A percentile compares a stretch with the other conserved stretches of the same genome.
Evolutionary conservation across 2,113 vertebrate genomes (phyloP).

Genomic region (Gnathonemus echidnorhynchus): DNA sequence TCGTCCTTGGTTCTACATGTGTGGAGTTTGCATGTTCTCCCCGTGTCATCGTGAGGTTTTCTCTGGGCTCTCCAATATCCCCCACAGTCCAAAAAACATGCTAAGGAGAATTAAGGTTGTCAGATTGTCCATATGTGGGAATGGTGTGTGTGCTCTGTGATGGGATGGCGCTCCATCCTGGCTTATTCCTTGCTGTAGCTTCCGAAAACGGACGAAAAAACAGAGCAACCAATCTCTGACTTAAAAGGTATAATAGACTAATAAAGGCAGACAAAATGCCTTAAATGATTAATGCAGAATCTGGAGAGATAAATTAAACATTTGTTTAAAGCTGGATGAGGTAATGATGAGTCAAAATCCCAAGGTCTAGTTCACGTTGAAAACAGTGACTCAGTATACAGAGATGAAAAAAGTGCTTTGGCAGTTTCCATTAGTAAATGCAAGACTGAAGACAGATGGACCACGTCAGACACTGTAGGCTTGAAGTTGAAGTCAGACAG

Average conservation of each 20-base stretch:
- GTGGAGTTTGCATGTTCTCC: background rate
- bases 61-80: background rate
- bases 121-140: background rate
- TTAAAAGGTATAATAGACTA: background rate
- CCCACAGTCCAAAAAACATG: background rate
- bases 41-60: background rate
- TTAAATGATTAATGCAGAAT: background rate
- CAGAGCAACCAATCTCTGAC: background rate
- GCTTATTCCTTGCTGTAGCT: background rate
- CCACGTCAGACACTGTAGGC: background rate
- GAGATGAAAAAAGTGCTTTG: background rate
- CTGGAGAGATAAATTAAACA: background rate
- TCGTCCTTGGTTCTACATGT: background rate
- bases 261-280: background rate
- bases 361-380: background rate
- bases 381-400: slow-evolving; percentile 8
- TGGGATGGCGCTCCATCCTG: background rate
- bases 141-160: background rate
- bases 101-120: background rate
- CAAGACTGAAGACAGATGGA: background rate
- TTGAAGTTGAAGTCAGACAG: background rate
- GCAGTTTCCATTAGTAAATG: background rate
- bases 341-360: slow-evolving; percentile 1
- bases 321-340: background rate
- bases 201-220: background rate